These are phyloP conservation scores for Gortyna flavago DNA, from an alignment of 2,888 invertebrate genomes.

Conservation along the genomic window DNA sequence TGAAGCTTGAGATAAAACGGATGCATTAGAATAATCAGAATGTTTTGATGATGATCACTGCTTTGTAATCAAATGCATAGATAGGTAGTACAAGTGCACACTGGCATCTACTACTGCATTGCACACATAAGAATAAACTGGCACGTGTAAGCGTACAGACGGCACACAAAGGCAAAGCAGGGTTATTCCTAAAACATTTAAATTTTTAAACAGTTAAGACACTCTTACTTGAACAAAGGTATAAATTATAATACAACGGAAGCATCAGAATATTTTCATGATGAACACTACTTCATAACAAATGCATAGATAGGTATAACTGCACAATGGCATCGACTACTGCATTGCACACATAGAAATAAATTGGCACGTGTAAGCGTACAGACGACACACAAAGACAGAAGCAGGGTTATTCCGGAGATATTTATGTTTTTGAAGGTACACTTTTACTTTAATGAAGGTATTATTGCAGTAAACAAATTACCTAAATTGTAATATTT, in stretches of 20 bases:
- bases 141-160: conserved; percentile 77
- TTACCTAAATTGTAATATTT: not conserved
- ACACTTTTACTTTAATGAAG: conserved; percentile 6
- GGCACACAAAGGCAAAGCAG: conserved; percentile 66
- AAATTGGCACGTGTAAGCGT: conserved; percentile 78
- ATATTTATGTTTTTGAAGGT: not conserved
- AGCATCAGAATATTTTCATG: conserved; percentile 44
- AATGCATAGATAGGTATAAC: conserved; percentile 65
- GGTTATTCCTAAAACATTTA: conserved; percentile 60
- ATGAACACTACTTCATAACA: conserved; percentile 31
- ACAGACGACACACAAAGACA: conserved; percentile 67
- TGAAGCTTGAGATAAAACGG: conserved; percentile 3
- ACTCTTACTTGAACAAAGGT: not conserved
- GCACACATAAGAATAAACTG: conserved; percentile 72
- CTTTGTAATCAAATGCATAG: conserved; percentile 53
- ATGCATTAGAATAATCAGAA: conserved; percentile 27
- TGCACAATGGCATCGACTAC: conserved; percentile 67
- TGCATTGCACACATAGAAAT: conserved; percentile 73
- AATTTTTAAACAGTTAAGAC: not conserved
- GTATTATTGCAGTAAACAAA: too few relatives aligned
- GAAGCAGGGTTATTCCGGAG: conserved; percentile 64
- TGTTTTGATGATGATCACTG: conserved; percentile 38
- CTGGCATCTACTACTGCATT: conserved; percentile 69
- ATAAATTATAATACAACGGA: conserved; percentile 4
- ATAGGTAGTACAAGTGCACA: conserved; percentile 64